A percentile compares a stretch with the other conserved stretches of the same genome.
Conservation (phyloP, 2,888 invertebrate species). For the Drosophila percnosoma region DNA sequence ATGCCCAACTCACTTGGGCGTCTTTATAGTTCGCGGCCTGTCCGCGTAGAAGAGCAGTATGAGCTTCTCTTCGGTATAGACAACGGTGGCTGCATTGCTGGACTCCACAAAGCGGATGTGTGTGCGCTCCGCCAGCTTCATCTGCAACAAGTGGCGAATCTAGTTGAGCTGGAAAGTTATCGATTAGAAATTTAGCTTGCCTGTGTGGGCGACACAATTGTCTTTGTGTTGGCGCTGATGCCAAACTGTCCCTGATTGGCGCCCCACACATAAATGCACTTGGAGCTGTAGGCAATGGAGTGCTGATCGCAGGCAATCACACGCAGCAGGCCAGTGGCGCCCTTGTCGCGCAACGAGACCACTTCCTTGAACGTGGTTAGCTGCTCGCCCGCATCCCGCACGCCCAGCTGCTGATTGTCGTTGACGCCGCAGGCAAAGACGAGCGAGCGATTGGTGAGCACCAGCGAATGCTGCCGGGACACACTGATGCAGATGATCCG, state of each 20-base stretch:
- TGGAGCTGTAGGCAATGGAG: constrained; percentile 88
- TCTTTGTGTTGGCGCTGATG: constrained; percentile 58
- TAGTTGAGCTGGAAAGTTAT: neutral
- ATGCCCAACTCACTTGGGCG: constrained; percentile 78
- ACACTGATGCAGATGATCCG: constrained; percentile 81
- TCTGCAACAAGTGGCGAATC: constrained; percentile 41
- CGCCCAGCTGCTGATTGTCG: constrained; percentile 88
- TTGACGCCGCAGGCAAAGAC: constrained; percentile 88
- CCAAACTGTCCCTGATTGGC: constrained; percentile 93
- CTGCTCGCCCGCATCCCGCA: constrained; percentile 86
- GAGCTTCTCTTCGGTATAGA: constrained; percentile 73
- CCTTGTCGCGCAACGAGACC: constrained; percentile 81
- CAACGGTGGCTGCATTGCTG: constrained; percentile 82
- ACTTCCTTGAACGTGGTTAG: constrained; percentile 81
- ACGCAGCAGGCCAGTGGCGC: constrained; percentile 85
- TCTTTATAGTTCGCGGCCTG: constrained; percentile 77
- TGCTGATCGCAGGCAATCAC: constrained; percentile 90
- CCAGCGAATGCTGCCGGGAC: constrained; percentile 83
- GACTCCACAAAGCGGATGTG: constrained; percentile 83
- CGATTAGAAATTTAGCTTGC: constrained; percentile 50
- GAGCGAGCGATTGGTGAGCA: constrained; percentile 80
- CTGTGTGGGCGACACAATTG: constrained; percentile 72
- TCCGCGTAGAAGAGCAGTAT: constrained; percentile 81
- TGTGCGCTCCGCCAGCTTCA: constrained; percentile 71
- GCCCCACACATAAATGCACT: constrained; percentile 91